These are phyloP conservation scores for Drosophila sordidula DNA, from an alignment of 2,888 invertebrate genomes.

Conservation along the genomic window DNA sequence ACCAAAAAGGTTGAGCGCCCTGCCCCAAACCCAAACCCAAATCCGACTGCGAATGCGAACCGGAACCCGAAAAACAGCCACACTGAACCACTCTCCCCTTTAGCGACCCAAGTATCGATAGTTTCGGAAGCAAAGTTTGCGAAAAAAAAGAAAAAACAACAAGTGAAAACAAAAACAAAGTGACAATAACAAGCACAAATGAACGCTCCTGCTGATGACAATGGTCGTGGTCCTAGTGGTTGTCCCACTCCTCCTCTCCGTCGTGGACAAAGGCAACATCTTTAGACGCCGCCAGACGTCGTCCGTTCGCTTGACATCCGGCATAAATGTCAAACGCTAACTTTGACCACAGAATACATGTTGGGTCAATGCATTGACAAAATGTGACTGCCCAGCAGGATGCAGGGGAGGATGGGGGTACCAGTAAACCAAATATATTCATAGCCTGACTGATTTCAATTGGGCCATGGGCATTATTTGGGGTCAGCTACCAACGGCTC, in stretches of 20 bases:
- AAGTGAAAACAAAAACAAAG: slow-evolving; percentile 56
- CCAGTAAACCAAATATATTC: slow-evolving; percentile 70
- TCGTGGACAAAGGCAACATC: slow-evolving; percentile 43
- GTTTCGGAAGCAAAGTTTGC: slow-evolving; percentile 60
- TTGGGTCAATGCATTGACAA: slow-evolving; percentile 75
- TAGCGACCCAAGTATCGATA: slow-evolving; percentile 59
- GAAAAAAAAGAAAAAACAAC: slow-evolving; percentile 26
- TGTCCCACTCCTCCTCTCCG: background rate
- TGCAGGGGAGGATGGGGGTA: background rate
- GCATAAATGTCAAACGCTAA: slow-evolving; percentile 79
- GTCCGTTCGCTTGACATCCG: slow-evolving; percentile 70
- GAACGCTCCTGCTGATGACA: slow-evolving; percentile 68
- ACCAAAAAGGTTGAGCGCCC: slow-evolving; percentile 65
- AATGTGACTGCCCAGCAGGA: slow-evolving; percentile 35
- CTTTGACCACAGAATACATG: slow-evolving; percentile 78
- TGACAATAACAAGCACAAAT: slow-evolving; percentile 80
- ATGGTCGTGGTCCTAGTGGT: slow-evolving; percentile 32
- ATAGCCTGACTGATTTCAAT: slow-evolving; percentile 63
- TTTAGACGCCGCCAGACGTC: slow-evolving; percentile 50
- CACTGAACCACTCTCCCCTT: background rate
- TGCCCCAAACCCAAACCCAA: background rate
- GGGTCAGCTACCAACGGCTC: slow-evolving; percentile 42
- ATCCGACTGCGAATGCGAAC: slow-evolving; percentile 1
- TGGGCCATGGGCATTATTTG: slow-evolving; percentile 20
- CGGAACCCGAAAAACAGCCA: background rate